Evolutionary conservation across 2,797 vertebrate species (phyloP).

Genomic region (Hydrocynus forskahlii): DNA sequence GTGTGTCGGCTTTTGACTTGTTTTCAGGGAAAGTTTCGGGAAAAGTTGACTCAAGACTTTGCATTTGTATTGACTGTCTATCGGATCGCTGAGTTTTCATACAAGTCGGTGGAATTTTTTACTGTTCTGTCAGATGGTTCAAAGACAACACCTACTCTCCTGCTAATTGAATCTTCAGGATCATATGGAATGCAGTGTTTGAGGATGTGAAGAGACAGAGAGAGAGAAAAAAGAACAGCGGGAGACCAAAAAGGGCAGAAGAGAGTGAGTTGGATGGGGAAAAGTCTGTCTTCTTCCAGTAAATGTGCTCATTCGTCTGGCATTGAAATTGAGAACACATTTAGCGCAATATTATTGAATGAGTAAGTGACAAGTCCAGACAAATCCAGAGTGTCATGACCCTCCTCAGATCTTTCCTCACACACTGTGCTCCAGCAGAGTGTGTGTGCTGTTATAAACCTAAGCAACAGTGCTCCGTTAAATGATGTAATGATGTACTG

Average conservation of each 20-base stretch:
- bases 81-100: not conserved
- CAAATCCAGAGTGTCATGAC: constrained; percentile 28
- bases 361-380: constrained; percentile 46
- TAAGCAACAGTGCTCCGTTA: not conserved
- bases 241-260: not conserved
- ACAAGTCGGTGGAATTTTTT: not conserved
- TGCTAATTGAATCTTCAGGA: constrained; percentile 31
- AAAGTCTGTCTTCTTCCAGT: constrained; percentile 32
- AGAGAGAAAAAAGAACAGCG: not conserved
- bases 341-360: constrained; percentile 21
- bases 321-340: constrained; percentile 44
- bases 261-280: not conserved
- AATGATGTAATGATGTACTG: not conserved
- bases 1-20: constrained; percentile 6
- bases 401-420: constrained; percentile 1
- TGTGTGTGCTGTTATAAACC: not conserved
- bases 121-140: constrained; percentile 11
- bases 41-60: constrained; percentile 9
- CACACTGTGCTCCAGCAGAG: not conserved
- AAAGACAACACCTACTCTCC: constrained; percentile 41
- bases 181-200: constrained; percentile 13
- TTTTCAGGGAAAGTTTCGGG: constrained; percentile 1
- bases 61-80: constrained; percentile 7
- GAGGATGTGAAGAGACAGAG: not conserved
- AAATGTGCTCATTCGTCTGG: constrained; percentile 44